These are phyloP conservation scores for Penaeus chinensis DNA, from an alignment of 1,140 invertebrate species.

Conservation along the genomic window DNA sequence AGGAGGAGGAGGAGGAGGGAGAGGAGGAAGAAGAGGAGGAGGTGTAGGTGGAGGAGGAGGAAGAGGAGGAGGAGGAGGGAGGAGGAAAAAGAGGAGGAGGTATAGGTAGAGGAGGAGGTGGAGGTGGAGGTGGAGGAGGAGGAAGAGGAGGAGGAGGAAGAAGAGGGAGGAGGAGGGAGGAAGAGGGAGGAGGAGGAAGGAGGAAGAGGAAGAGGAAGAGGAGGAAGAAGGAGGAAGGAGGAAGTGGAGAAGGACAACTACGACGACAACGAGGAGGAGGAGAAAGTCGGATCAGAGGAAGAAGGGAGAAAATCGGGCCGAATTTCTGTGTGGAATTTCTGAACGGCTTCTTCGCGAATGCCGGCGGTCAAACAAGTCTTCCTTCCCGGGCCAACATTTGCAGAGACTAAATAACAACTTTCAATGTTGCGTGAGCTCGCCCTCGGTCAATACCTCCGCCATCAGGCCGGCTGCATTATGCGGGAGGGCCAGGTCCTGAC, in stretches of 20 bases:
- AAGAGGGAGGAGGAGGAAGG: neutral
- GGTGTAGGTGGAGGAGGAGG: too few species aligned
- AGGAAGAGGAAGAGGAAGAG: neutral
- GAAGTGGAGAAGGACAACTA: neutral
- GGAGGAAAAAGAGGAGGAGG: neutral
- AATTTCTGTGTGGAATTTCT: too few species aligned
- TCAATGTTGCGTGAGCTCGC: neutral
- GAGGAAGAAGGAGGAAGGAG: neutral
- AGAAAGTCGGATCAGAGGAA: neutral
- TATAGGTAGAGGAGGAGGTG: neutral
- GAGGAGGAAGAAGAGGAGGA: too few species aligned
- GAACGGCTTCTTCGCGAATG: too few species aligned
- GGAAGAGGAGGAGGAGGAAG: neutral
- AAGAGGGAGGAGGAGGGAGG: neutral
- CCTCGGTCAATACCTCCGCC: neutral
- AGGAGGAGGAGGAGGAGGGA: neutral
- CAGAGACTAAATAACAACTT: neutral
- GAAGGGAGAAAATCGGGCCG: neutral
- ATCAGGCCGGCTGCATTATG: neutral
- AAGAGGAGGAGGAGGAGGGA: too few species aligned
- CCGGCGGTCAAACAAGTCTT: neutral
- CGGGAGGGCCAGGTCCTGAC: too few species aligned
- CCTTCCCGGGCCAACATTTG: slow-evolving; percentile 1
- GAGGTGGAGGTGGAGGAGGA: neutral
- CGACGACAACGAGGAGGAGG: neutral